Conservation (phyloP, 2,888 invertebrate species). For the Xestia c-nigrum region DNA sequence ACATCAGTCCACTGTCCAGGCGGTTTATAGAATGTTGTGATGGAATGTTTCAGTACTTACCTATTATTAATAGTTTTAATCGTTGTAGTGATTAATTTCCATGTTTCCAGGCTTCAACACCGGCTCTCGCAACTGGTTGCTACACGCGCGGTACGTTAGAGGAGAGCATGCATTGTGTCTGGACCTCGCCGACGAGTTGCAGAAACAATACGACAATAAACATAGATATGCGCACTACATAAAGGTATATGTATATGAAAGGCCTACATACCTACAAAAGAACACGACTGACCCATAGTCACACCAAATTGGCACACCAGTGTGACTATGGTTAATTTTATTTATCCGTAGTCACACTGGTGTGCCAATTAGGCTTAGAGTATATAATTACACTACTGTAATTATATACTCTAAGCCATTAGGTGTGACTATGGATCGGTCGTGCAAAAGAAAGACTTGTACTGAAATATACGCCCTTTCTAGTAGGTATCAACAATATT, state of each 20-base stretch:
- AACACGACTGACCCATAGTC: background rate
- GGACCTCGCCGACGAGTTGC: constrained; percentile 82
- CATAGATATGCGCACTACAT: constrained; percentile 86
- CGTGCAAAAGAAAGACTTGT: too few relatives aligned
- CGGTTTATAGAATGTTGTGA: background rate
- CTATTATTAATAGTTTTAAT: background rate
- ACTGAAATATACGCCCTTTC: too few relatives aligned
- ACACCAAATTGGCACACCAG: too few relatives aligned
- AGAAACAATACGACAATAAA: constrained; percentile 78
- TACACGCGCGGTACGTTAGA: constrained; percentile 86
- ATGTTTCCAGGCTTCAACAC: constrained; percentile 72
- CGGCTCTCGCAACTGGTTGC: constrained; percentile 84
- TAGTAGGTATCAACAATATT: too few relatives aligned
- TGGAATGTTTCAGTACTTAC: background rate
- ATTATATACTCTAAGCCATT: too few relatives aligned
- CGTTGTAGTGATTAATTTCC: background rate
- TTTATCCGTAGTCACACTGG: too few relatives aligned
- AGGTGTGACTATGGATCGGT: too few relatives aligned
- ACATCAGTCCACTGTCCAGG: background rate
- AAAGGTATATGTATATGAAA: constrained; percentile 74
- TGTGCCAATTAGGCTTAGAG: too few relatives aligned
- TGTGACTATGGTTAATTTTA: too few relatives aligned
- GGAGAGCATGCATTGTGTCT: constrained; percentile 84
- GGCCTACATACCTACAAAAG: background rate
- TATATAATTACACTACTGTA: too few relatives aligned